Base-by-base conservation (phyloP, 2,113 vertebrate genomes). In the Tragelaphus buxtoni region DNA sequence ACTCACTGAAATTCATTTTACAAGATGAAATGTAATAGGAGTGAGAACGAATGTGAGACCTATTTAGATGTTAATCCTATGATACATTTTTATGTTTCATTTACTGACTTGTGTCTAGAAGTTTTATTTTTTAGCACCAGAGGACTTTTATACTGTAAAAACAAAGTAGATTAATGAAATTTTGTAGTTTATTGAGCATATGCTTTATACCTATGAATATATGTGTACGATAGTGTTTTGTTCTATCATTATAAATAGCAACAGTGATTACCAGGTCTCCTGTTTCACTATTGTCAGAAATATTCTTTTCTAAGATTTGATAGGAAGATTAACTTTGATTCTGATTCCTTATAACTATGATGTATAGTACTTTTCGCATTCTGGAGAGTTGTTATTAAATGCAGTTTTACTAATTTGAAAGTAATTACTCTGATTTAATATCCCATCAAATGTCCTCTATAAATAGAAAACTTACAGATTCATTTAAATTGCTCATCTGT, bases 361-460 rank as follows among this genome's bases (percentile, higher is more conserved):
- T 65, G 3, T 16, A 47, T 88, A 32, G 28, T 65, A 94, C n/a
- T 94, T 93, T 90, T 30, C 89, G 61, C 45, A 95, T 32, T 84
- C 86, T 96, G 77, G 30, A 96, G 51, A 95, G 22, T 93, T 97
- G 20, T 58, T 97, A 92, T 53, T 96, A 96, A 97, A 51, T 85
- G 61, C 77, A 53, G 10, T 80, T 95, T 95, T 91, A 84, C 77
- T 97, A 60, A 65, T 94, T 87, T 96, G 39, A 93, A 97, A 93
- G 49, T 79, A 32, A 93, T 91, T 92, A n/a, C 13, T 96, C 28
- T 83, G 32, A 88, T 95, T 93, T 82, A 82, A 18, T 88, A 79
- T 35, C 49, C 30, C 30, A 30, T 32, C 9, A 80, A 13, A 47
- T 90, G 53, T 18, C 26, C 76, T 39, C 51, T 92, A 32, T 79